Evolutionary conservation across 2,797 vertebrate species (phyloP).

Genomic region (Smutsia temminckii): DNA sequence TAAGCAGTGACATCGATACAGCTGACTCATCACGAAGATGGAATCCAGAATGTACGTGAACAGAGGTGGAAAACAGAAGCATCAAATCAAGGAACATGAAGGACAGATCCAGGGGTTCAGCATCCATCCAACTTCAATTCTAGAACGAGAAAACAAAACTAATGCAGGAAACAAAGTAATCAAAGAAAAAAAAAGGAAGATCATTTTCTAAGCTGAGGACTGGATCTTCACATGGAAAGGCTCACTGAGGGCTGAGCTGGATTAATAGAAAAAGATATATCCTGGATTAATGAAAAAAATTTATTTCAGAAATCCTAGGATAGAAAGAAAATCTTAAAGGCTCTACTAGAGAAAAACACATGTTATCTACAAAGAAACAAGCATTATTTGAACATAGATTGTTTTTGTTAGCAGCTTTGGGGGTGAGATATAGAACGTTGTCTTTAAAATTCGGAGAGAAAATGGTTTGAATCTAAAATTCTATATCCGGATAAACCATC

Average conservation of each 20-base stretch:
- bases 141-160: conserved; percentile 21
- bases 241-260: background rate
- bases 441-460: conserved; percentile 21
- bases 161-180: background rate
- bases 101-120: background rate
- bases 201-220: background rate
- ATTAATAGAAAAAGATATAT: background rate
- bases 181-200: background rate
- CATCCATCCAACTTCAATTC: background rate
- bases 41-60: background rate
- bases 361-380: background rate
- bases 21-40: background rate
- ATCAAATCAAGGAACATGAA: background rate
- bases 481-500: background rate
- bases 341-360: background rate
- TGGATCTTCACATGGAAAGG: background rate
- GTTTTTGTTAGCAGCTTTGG: background rate
- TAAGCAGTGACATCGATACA: background rate
- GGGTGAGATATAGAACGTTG: background rate
- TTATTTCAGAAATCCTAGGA: conserved; percentile 31
- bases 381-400: background rate
- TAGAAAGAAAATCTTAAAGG: background rate
- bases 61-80: background rate
- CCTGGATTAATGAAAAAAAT: conserved; percentile 21
- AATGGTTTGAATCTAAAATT: conserved; percentile 7